Evolutionary conservation across 1,140 invertebrate genomes (phyloP), one percentile per base, ranked within the genome.

Genomic region (Paralvinella palmiformis): DNA sequence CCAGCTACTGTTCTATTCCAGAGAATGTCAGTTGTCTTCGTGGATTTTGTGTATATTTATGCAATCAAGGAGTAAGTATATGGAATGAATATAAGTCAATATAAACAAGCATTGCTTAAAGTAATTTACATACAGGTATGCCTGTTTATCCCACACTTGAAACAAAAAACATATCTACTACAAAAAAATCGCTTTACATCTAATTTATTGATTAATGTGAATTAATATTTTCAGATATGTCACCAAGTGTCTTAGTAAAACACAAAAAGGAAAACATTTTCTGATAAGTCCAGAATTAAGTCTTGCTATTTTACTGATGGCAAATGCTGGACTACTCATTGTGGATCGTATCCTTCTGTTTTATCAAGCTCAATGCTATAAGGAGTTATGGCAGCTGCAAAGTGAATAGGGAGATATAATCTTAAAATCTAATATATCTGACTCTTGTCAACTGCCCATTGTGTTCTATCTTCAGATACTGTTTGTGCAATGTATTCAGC

Each of bases 291-390:
- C 69, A 70, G 67, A 73, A 60, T 71, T 78, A 63, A 65, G 79
- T 33, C 65, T 86, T n/a, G 79, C 82, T 48, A 63, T 85, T 4
- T 72, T 91, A 33, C 78, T 89, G 10, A 78, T 96, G 3, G 84
- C 86, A 36, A 98, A 98, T 83, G 87, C 89, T 69, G 95, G 93
- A 27, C 83, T 99, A 3, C 75, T 99, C 0, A 85, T 99, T 73
- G 87, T 99, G 3, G 97, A 99, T 81, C 95, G 73, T 81, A 79
- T 78, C 76, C 75, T 79, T 78, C 65, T 36, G 13, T 52, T 36
- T n/a, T n/a, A n/a, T n/a, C n/a, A n/a, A n/a, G n/a, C n/a, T n/a
- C n/a, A n/a, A n/a, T n/a, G n/a, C n/a, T n/a, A n/a, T n/a, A n/a
- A n/a, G n/a, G n/a, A n/a, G n/a, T n/a, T n/a, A n/a, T n/a, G n/a